These are phyloP conservation scores for Tanytarsus gracilentus DNA, from an alignment of 2,888 invertebrate genomes.

Conservation along the genomic window DNA sequence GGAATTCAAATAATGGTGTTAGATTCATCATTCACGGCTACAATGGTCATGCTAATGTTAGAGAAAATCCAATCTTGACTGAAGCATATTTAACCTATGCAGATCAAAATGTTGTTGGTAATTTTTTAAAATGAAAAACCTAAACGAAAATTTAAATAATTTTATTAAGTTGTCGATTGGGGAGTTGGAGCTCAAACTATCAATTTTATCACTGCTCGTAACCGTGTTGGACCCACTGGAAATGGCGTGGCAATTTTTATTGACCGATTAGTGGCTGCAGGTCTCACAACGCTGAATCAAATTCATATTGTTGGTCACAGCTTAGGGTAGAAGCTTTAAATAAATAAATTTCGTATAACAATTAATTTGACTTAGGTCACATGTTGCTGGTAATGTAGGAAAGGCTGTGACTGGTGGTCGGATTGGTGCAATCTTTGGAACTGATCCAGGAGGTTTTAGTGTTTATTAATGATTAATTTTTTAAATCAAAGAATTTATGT, in stretches of 20 bases:
- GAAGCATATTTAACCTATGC: conserved; percentile 47
- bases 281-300: background rate
- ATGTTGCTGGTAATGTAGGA: conserved; percentile 50
- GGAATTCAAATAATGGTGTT: background rate
- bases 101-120: conserved; percentile 48
- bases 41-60: conserved; percentile 48
- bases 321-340: too few relatives aligned
- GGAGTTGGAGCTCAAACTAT: background rate
- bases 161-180: conserved; percentile 11
- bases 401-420: conserved; percentile 48
- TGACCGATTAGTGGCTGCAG: background rate
- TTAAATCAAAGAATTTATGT: too few relatives aligned
- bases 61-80: conserved; percentile 35
- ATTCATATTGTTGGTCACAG: conserved; percentile 43
- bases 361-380: conserved; percentile 52
- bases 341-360: too few relatives aligned
- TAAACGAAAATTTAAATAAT: background rate
- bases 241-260: conserved; percentile 34
- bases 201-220: conserved; percentile 50
- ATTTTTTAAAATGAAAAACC: background rate
- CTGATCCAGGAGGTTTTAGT: conserved; percentile 35
- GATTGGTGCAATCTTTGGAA: conserved; percentile 46
- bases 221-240: conserved; percentile 36
- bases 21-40: conserved; percentile 48
- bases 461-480: too few relatives aligned